Evolutionary conservation across 2,797 vertebrate genomes (phyloP).

Genomic region (Fringilla coelebs): DNA sequence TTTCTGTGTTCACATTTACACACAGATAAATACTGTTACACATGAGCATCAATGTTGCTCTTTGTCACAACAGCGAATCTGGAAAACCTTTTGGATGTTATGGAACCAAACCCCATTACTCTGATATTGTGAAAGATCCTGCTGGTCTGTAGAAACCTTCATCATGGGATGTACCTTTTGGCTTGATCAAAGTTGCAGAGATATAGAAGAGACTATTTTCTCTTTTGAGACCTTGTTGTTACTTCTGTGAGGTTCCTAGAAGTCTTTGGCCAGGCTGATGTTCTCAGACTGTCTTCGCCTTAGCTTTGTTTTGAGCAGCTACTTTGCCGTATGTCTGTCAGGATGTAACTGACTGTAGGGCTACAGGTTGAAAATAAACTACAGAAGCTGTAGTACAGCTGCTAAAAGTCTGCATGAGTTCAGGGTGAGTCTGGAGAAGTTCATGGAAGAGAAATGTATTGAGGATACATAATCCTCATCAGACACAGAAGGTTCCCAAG

Average conservation of each 20-base stretch:
- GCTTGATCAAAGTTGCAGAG: neutral
- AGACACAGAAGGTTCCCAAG: neutral
- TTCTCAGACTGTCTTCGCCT: neutral
- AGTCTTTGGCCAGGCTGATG: neutral
- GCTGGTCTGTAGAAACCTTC: neutral
- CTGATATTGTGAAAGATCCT: neutral
- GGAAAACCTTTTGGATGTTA: neutral
- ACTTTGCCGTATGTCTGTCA: neutral
- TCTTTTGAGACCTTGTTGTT: neutral
- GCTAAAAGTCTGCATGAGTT: neutral
- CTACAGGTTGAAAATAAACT: neutral
- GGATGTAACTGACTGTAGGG: neutral
- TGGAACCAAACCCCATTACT: neutral
- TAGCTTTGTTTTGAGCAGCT: neutral
- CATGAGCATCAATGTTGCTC: accelerated
- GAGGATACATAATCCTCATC: neutral
- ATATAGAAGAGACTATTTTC: neutral
- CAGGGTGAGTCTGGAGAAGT: neutral
- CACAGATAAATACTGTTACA: neutral
- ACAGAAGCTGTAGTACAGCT: neutral
- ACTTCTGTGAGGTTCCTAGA: neutral
- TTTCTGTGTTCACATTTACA: neutral
- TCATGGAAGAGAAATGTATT: neutral
- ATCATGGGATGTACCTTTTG: neutral
- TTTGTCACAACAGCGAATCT: neutral